Evolutionary conservation across 2,888 invertebrate species (phyloP), one percentile per base, ranked within the genome.

Genomic region (Dioctria linearis): DNA sequence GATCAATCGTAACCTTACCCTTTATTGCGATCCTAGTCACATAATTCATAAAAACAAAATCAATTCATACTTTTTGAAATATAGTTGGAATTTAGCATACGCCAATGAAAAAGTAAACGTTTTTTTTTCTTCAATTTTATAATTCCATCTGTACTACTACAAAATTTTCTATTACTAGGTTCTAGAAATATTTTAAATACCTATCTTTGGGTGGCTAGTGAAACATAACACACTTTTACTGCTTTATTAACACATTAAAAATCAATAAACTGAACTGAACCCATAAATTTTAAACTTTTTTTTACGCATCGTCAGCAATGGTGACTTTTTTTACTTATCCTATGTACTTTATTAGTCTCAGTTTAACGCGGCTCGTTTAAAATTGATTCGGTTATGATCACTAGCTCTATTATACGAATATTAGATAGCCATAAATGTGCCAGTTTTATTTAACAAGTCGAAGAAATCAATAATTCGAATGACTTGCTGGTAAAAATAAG

Each of bases 191-290:
- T n/a, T n/a, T n/a, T n/a, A n/a, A n/a, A n/a, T n/a, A n/a, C n/a
- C n/a, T n/a, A n/a, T n/a, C n/a, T n/a, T n/a, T n/a, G n/a, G n/a
- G n/a, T n/a, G n/a, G n/a, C n/a, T n/a, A n/a, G n/a, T n/a, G n/a
- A n/a, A n/a, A n/a, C n/a, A n/a, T n/a, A 69, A 51, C 49, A 6
- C 46, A 51, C 37, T 67, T 39, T 51, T 51, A 69, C 25, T 8
- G 69, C 49, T 69, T 69, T 69, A 69, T 69, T 69, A 49, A 69
- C 69, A 69, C 69, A 69, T 69, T 69, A 51, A 69, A 51, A 51
- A 37, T 25, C 49, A 51, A 69, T 69, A 69, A 69, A 69, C 25
- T 11, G 51, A 51, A 49, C 46, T 69, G 49, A 51, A 25, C 25
- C 46, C 11, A 69, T 69, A 69, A 69, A 69, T 49, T 3, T 39